Evolutionary conservation across 2,797 vertebrate genomes (phyloP), one percentile per base, ranked within the genome.

Genomic region (Anas acuta): DNA sequence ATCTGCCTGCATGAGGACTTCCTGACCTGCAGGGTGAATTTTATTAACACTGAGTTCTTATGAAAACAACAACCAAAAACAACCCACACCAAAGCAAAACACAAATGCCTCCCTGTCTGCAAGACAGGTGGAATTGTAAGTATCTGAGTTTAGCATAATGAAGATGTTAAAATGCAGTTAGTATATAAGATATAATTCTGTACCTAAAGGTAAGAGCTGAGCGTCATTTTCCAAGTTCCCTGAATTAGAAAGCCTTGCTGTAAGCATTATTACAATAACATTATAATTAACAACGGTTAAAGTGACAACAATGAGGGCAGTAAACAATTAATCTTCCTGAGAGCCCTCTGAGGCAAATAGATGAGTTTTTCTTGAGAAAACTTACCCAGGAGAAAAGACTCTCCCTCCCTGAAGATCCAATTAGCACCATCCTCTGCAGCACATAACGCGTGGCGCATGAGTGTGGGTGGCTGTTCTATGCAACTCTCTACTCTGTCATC

Each of bases 1-100:
- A 94, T 96, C 92, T 95, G 95, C 62, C 69, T 94, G 72, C 57
- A 83, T 51, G 72, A 96, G 95, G 49, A 95, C 95, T 96, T 96
- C 90, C 92, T 93, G 92, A 96, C 93, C 81, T 35, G 49, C 75
- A 85, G 84, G 69, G 75, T 90, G 93, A 90, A 66, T 95, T 90
- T 87, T 92, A 92, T 71, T 92, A 95, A 83, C 84, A 80, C 13
- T 2, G 25, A 85, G 51, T 37, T 83, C 77, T 91, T 92, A 60
- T 1, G 22, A 96, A 92, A 94, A 43, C 62, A 92, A 25, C 64
- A 82, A 65, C n/a, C 13, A 74, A 90, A 94, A 87, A 2, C 74
- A 87, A 45, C 49, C 65, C 60, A 85, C 45, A 69, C 69, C 61
- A 85, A 93, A 94, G 84, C 56, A 94, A 90, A 95, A 60, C 57